Base-by-base conservation (phyloP, 2,888 invertebrate genomes). In the Caenorhabditis sulstoni region DNA sequence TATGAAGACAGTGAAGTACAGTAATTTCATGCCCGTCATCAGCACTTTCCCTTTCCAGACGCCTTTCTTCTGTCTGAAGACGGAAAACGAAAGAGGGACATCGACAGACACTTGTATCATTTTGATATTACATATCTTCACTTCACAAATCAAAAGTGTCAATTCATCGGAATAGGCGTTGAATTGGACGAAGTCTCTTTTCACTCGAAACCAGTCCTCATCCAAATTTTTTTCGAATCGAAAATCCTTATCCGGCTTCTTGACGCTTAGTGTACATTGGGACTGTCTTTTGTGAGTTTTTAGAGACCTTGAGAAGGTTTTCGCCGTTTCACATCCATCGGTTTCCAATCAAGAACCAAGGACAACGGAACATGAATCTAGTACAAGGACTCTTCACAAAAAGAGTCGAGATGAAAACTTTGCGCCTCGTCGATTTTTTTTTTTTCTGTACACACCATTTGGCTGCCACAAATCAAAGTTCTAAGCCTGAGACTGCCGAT, bases 321-420 rank as follows among this genome's bases (percentile, higher is more conserved):
- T 29, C 29, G n/a, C n/a, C n/a, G n/a, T n/a, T n/a, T 29, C 29
- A 29, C 7, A 5, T 7, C 7, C 29, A 7, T 5, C 7, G 7
- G 7, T 29, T 29, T 29, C 29, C 66, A 66, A 66, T 66, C 23
- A 29, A 52, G 41, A 39, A 49, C 52, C 68, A 68, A 68, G 68
- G 61, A 45, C 61, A 22, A 57, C 18, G 44, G 20, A 18, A 49
- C 35, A 35, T n/a, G 35, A 65, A 65, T 55, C 47, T 49, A 50
- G 58, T 18, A 49, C 68, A 68, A 59, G 59, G 59, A 49, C 29
- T 59, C 44, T 37, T 29, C 18, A 16, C 8, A 45, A 65, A 47
- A 37, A 50, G 23, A 20, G 50, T 50, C 50, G 12, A 50, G 14
- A 29, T 29, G 29, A 50, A 50, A 23, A 14, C 12, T 50, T 20